Evolutionary conservation across 53 echinoderm and acorn worm species (phyloP).

Genomic region (Temnopleurus reevesii): DNA sequence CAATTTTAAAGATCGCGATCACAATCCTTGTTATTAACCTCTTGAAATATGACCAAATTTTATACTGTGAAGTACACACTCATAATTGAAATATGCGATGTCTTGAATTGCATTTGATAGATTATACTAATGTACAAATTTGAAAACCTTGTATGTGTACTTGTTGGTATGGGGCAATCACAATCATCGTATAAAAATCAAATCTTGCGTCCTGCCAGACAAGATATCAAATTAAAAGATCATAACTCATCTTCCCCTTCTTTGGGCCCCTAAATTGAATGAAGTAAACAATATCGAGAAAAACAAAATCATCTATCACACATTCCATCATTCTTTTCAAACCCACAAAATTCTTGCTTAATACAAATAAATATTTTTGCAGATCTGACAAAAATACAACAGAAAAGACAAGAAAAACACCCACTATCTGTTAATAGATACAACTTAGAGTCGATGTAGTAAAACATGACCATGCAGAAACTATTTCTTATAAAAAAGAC

Average conservation of each 20-base stretch:
- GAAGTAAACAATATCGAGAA: not conserved
- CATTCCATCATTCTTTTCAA: not conserved
- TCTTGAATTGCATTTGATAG: too few species aligned
- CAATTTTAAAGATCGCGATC: too few species aligned
- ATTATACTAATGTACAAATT: too few species aligned
- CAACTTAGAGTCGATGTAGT: conserved; percentile 14
- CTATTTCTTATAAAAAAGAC: conserved; percentile 36
- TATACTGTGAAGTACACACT: too few species aligned
- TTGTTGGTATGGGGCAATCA: too few species aligned
- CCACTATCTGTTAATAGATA: not conserved
- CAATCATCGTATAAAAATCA: too few species aligned
- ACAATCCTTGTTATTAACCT: too few species aligned
- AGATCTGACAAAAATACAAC: not conserved
- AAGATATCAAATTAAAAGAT: too few species aligned
- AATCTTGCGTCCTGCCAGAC: too few species aligned
- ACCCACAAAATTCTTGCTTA: not conserved
- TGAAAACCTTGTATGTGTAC: too few species aligned
- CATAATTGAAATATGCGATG: too few species aligned
- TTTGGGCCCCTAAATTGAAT: conserved; percentile 11
- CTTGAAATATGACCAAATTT: too few species aligned
- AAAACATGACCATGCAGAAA: conserved; percentile 54
- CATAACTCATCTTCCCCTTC: not conserved
- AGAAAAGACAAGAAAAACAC: conserved; percentile 21
- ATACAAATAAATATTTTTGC: conserved; percentile 16
- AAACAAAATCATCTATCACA: not conserved